Evolutionary conservation across 2,797 vertebrate genomes (phyloP).

Genomic region (Glossophaga mutica): DNA sequence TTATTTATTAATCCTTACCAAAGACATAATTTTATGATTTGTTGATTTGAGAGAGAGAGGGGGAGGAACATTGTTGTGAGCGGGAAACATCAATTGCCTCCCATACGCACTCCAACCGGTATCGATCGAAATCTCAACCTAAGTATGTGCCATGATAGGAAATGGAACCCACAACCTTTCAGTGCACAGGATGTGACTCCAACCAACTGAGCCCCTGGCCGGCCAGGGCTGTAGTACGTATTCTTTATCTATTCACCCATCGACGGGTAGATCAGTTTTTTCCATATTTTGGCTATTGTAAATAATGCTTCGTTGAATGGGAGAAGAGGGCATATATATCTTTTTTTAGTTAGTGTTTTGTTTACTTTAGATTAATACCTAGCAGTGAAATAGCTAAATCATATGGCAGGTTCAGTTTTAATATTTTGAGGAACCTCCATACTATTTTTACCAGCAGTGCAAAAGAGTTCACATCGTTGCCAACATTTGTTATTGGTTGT

Average conservation of each 20-base stretch:
- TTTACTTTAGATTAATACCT: neutral
- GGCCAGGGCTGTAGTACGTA: neutral
- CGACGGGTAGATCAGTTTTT: neutral
- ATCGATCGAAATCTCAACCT: neutral
- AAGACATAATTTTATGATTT: too few species aligned
- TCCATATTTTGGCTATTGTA: neutral
- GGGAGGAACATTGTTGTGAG: too few species aligned
- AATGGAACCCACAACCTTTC: neutral
- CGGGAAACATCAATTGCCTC: neutral
- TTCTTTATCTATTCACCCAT: neutral
- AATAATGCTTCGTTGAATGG: neutral
- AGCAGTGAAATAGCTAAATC: neutral
- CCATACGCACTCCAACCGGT: neutral
- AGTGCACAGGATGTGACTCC: neutral
- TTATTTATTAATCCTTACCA: too few species aligned
- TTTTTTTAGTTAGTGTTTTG: neutral
- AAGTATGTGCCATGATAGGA: neutral
- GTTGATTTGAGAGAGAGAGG: too few species aligned
- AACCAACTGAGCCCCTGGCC: neutral
- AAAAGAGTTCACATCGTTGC: neutral
- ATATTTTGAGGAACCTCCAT: neutral
- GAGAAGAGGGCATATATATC: neutral
- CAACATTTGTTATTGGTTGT: neutral
- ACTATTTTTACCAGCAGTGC: neutral
- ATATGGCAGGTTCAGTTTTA: neutral